phyloP scores from a whole-genome alignment of 2,113 vertebrate genomes.

The Aegotheles bennettii region DNA sequence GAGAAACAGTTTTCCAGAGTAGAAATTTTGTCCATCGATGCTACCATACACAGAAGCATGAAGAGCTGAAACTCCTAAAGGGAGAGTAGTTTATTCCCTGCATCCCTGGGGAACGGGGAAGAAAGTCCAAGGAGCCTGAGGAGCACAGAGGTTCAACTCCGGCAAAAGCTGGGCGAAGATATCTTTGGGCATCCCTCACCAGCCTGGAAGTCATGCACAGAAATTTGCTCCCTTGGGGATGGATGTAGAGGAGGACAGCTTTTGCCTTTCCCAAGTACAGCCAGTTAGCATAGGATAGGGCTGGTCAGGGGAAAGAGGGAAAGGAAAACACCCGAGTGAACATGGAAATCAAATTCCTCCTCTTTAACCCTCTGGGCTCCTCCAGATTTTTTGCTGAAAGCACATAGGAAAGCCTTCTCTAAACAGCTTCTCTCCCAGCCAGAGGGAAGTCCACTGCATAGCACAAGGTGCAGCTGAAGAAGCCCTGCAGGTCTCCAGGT shows the following conservation, averaged over 20 bases:
- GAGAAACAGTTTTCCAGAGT: not conserved
- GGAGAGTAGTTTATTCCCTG: not conserved
- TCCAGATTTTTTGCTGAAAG: not conserved
- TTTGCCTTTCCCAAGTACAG: not conserved
- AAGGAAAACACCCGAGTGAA: not conserved
- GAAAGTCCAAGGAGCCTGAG: not conserved
- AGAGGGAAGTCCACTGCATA: not conserved
- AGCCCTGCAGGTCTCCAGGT: not conserved
- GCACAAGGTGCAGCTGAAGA: not conserved
- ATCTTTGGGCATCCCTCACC: not conserved
- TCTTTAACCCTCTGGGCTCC: not conserved
- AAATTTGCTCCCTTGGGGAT: not conserved
- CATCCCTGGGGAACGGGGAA: fast-evolving
- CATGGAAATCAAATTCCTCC: not conserved
- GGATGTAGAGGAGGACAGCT: not conserved
- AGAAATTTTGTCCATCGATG: not conserved
- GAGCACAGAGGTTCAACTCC: not conserved
- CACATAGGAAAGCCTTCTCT: not conserved
- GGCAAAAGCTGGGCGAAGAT: not conserved
- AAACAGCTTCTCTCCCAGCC: not conserved
- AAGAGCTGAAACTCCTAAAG: not conserved
- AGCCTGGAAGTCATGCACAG: not conserved
- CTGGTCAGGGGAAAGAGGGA: not conserved
- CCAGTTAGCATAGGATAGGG: not conserved
- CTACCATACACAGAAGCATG: not conserved